Evolutionary conservation across 2,113 vertebrate genomes (phyloP), one percentile per base, ranked within the genome.

Genomic region (Rhizomys pruinosus): DNA sequence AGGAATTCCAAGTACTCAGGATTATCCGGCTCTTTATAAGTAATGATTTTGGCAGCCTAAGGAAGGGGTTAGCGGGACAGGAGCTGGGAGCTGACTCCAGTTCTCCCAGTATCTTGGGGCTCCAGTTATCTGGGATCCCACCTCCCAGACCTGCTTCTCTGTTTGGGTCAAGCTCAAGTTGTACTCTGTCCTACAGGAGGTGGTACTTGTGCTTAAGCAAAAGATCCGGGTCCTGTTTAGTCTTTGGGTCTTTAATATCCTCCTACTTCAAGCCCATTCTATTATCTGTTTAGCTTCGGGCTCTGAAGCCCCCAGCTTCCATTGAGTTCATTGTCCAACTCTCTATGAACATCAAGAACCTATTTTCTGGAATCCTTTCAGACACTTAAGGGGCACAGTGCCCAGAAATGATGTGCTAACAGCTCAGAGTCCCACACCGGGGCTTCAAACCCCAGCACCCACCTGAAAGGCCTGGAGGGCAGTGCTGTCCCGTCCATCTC

Each of bases 41-140:
- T 99, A 96, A 99, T 98, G 97, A 99, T 99, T 98, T 99, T 99
- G 96, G 99, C 99, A 0, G 98, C 98, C 99, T 99, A 98, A 84
- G 52, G 68, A 94, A 64, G 69, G 55, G 19, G 87, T 42, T 42
- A n/a, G 34, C 11, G 16, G 73, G 23, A 23, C 19, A 55, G 32
- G 55, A 37, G 61, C 52, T 90, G 39, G 66, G 34, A 47, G 34
- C 66, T 63, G 42, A 80, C 52, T 82, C n/a, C 63, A 7, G 34
- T 37, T 27, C 64, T 59, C n/a, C 25, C 44, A 13, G 55, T 2
- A 39, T 20, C 44, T 19, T 59, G 78, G 27, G n/a, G 8, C 16
- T 32, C 20, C 47, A 81, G n/a, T 34, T 39, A 2, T 16, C 17
- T 12, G 44, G 12, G 44, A 17, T 55, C 27, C 76, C 59, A 79